Evolutionary conservation across 1,140 invertebrate species (phyloP).

Genomic region (Aphis gossypii): DNA sequence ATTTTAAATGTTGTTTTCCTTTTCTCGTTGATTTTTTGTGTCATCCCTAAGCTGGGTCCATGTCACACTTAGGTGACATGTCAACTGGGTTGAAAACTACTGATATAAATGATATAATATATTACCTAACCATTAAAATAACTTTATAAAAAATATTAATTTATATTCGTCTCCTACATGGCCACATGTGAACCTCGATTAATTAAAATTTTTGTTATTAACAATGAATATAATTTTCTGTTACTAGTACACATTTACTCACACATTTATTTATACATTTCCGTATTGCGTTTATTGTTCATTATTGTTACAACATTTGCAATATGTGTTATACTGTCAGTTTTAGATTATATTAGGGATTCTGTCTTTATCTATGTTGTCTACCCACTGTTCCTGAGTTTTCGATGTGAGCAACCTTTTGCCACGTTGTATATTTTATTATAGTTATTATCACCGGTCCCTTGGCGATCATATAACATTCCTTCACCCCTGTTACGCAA

Average conservation of each 20-base stretch:
- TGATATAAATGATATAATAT: neutral
- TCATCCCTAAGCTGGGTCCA: too few species aligned
- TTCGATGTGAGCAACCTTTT: neutral
- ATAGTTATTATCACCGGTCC: conserved; percentile 26
- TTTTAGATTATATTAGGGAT: conserved; percentile 22
- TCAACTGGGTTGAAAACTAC: too few species aligned
- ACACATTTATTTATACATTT: neutral
- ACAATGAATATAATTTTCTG: conserved; percentile 12
- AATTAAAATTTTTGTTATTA: neutral
- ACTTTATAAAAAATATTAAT: neutral
- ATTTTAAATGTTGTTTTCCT: too few species aligned
- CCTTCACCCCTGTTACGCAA: neutral
- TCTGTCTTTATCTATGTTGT: neutral
- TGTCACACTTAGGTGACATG: too few species aligned
- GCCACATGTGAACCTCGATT: neutral
- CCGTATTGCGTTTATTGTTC: neutral
- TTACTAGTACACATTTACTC: neutral
- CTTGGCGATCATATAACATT: conserved; percentile 21
- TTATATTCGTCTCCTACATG: neutral
- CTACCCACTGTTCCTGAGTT: neutral
- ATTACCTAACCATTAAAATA: neutral
- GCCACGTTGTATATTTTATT: conserved; percentile 22
- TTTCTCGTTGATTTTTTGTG: too few species aligned
- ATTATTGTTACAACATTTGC: neutral
- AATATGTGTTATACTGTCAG: neutral